Conservation (phyloP, 2,113 vertebrate genomes). For the Montifringilla adamsi region DNA sequence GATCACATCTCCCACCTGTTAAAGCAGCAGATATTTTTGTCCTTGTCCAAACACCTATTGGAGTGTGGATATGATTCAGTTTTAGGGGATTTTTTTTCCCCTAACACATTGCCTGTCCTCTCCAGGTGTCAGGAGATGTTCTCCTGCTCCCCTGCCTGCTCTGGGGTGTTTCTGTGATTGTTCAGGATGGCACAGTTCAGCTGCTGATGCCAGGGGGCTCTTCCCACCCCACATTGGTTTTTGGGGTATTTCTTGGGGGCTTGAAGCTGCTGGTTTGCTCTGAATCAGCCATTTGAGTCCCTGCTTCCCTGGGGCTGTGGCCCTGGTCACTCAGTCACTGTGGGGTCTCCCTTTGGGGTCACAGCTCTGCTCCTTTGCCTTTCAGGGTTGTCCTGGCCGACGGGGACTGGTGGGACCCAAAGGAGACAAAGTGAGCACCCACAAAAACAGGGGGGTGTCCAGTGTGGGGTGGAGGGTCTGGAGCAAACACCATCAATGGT, state of each 20-base stretch:
- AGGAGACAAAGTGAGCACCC: slow-evolving; percentile 81
- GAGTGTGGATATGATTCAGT: not conserved
- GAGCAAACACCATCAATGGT: fast-evolving
- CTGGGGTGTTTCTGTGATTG: not conserved
- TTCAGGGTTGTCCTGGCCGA: slow-evolving; percentile 81
- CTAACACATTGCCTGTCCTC: not conserved
- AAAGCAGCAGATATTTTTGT: not conserved
- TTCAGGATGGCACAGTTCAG: fast-evolving
- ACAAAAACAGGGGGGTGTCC: fast-evolving
- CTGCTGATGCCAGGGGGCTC: not conserved
- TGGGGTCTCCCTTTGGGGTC: not conserved
- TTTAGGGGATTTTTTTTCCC: not conserved
- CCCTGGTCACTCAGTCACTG: not conserved
- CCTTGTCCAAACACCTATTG: not conserved
- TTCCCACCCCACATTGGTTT: not conserved
- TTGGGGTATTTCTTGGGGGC: not conserved
- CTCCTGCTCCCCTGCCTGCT: not conserved
- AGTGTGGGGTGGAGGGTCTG: fast-evolving
- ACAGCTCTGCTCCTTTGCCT: not conserved
- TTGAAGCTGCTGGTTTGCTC: not conserved
- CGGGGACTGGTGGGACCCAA: slow-evolving; percentile 80
- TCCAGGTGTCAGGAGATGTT: not conserved
- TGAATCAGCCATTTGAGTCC: not conserved
- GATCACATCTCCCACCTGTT: not conserved
- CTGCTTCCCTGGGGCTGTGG: not conserved